Percentiles rank a stretch among this genome's conserved stretches.
Conservation (phyloP, 2,113 vertebrate genomes). For the Thunnus maccoyii region DNA sequence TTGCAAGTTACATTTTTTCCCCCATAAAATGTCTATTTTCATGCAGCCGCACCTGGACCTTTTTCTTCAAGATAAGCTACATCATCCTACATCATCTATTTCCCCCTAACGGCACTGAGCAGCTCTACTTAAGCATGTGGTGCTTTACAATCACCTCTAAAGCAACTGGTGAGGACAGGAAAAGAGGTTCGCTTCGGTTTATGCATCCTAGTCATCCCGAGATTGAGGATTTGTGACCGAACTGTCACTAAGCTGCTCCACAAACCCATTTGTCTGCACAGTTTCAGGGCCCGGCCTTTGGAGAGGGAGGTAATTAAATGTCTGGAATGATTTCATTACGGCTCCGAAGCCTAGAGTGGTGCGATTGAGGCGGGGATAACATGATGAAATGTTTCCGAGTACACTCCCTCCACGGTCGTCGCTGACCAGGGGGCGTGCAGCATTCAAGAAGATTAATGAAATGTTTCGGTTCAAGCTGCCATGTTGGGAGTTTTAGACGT, state of each 20-base stretch:
- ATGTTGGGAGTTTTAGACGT: accelerated
- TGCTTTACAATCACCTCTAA: neutral
- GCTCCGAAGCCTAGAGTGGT: neutral
- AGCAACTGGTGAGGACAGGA: neutral
- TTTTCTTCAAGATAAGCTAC: neutral
- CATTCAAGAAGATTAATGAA: constrained; percentile 30
- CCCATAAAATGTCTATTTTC: constrained; percentile 8
- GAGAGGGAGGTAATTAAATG: constrained; percentile 8
- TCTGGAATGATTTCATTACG: constrained; percentile 23
- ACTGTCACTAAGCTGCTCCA: neutral
- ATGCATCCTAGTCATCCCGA: neutral
- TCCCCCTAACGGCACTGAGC: neutral
- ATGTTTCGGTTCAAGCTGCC: neutral
- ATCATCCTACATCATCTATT: neutral
- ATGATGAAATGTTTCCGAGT: constrained; percentile 21
- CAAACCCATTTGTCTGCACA: neutral
- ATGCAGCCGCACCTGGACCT: neutral
- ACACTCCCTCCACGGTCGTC: neutral
- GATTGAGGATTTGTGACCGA: neutral
- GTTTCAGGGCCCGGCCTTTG: neutral
- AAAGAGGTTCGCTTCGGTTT: neutral
- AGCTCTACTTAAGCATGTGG: neutral
- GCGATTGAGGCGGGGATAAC: neutral
- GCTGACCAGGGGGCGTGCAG: neutral
- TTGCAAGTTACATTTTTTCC: neutral